These are phyloP conservation scores for Tetrapedia diversipes DNA, from an alignment of 2,888 invertebrate genomes.

Conservation along the genomic window DNA sequence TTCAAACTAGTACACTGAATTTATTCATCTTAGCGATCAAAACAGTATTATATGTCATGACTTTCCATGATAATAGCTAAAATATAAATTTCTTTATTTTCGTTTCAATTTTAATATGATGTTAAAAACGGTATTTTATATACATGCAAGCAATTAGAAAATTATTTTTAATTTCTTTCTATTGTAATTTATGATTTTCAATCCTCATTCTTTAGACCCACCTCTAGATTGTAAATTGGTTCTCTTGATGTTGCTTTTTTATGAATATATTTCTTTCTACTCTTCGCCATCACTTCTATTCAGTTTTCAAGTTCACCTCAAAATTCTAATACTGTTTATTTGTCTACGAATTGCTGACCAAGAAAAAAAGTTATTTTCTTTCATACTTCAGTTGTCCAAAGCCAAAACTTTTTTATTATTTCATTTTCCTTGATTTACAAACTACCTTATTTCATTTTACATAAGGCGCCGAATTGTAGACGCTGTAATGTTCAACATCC, in stretches of 20 bases:
- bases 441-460: too few relatives aligned
- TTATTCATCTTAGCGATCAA: too few relatives aligned
- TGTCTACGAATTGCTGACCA: background rate
- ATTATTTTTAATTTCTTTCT: background rate
- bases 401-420: background rate
- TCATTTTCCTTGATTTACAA: background rate
- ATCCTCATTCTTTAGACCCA: too few relatives aligned
- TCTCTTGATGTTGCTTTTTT: too few relatives aligned
- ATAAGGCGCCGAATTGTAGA: too few relatives aligned
- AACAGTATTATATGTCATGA: background rate
- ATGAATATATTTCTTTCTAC: background rate
- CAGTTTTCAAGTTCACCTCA: background rate
- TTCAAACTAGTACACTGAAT: too few relatives aligned
- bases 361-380: background rate
- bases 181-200: background rate
- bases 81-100: conserved; percentile 2
- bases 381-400: background rate
- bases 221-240: too few relatives aligned
- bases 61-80: conserved; percentile 8
- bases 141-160: conserved; percentile 4
- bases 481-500: too few relatives aligned
- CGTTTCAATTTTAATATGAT: conserved; percentile 2
- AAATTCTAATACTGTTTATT: background rate
- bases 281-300: background rate
- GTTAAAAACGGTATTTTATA: background rate